These are phyloP conservation scores for Chlorospingus semifuscus DNA, from an alignment of 2,797 vertebrate genomes.

Conservation along the genomic window DNA sequence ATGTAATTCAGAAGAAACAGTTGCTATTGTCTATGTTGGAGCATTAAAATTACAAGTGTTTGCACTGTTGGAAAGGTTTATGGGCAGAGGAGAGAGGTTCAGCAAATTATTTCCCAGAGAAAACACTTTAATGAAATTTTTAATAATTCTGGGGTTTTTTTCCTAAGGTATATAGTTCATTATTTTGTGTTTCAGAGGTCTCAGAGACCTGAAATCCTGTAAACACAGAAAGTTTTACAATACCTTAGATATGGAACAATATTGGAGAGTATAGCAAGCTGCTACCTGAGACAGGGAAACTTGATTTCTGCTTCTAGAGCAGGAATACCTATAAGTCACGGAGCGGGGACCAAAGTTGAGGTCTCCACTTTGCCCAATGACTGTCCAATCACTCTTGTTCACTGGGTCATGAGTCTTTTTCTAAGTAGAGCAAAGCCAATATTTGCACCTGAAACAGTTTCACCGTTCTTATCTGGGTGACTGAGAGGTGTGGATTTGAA, in stretches of 20 bases:
- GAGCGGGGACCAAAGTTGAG: neutral
- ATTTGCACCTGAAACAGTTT: neutral
- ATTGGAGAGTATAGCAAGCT: neutral
- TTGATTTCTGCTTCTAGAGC: neutral
- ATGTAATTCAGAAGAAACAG: conserved; percentile 72
- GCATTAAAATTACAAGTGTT: conserved; percentile 77
- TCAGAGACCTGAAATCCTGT: neutral
- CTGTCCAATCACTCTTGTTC: neutral
- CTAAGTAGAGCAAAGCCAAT: neutral
- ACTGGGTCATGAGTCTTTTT: neutral
- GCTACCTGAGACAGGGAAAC: neutral
- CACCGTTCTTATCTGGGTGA: accelerated
- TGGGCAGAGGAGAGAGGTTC: neutral
- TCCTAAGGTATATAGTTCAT: neutral
- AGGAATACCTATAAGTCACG: neutral
- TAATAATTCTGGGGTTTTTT: neutral
- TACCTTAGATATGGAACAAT: neutral
- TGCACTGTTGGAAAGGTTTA: conserved; percentile 72
- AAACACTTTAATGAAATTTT: neutral
- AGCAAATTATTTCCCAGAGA: neutral
- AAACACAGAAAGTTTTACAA: neutral
- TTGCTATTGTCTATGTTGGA: conserved; percentile 67
- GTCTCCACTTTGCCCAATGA: neutral
- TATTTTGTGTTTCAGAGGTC: neutral
- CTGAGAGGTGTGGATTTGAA: neutral